A percentile compares a stretch with the other conserved stretches of the same genome.
phyloP scores from a whole-genome alignment of 1,140 invertebrate species.

The Caenorhabditis brenneri region DNA sequence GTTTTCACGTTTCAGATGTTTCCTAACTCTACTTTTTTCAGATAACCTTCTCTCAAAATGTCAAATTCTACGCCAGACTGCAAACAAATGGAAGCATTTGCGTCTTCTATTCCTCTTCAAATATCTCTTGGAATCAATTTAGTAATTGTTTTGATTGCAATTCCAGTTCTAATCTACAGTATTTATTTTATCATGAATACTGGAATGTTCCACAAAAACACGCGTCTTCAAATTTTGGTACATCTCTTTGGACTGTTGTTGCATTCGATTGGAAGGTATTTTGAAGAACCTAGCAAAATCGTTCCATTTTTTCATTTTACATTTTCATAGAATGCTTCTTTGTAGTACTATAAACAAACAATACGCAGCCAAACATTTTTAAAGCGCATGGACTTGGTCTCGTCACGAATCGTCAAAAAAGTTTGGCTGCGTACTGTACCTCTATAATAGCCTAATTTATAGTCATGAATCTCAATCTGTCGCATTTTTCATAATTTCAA shows the following conservation, averaged over 20 bases:
- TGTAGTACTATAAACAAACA: no score
- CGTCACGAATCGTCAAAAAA: no score
- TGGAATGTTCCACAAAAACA: neutral
- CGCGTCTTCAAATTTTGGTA: neutral
- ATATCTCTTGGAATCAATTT: neutral
- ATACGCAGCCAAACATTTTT: no score
- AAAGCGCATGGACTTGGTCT: no score
- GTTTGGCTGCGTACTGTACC: no score
- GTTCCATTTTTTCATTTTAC: no score
- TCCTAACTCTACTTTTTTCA: neutral
- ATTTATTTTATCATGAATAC: neutral
- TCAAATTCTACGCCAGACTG: neutral
- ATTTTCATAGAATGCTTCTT: no score
- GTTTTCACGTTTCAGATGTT: no score
- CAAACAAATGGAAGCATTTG: neutral
- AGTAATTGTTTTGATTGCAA: neutral
- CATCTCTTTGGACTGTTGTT: neutral
- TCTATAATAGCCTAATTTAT: no score
- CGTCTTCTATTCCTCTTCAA: neutral
- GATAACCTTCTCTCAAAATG: no score
- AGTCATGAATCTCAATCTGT: no score
- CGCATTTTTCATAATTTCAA: no score
- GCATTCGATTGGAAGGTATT: neutral
- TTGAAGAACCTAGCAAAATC: neutral
- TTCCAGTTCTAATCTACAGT: neutral